A percentile compares a stretch with the other conserved stretches of the same genome.
These are phyloP conservation scores for Lampris megalopsis DNA, from an alignment of 2,113 vertebrate genomes.

Conservation along the genomic window DNA sequence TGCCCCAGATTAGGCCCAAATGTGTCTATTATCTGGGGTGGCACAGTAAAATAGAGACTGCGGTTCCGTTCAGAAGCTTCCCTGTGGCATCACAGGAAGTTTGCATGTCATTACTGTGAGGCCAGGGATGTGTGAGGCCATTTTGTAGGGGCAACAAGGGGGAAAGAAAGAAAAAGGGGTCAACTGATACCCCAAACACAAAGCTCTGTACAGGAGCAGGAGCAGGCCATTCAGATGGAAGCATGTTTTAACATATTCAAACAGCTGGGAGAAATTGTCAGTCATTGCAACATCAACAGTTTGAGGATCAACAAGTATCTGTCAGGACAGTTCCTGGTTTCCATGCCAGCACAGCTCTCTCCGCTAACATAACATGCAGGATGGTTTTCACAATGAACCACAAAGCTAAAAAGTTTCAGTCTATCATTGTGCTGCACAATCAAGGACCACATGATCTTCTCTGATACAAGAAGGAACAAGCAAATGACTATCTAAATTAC, in stretches of 20 bases:
- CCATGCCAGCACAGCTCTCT: constrained; percentile 26
- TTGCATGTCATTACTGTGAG: constrained; percentile 78
- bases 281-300: constrained; percentile 66
- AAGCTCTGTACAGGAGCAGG: constrained; percentile 50
- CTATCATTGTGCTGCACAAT: constrained; percentile 36
- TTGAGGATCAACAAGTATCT: constrained; percentile 69
- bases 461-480: background rate
- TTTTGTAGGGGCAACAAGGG: constrained; percentile 54
- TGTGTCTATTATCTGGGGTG: too few species aligned
- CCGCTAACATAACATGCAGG: constrained; percentile 49
- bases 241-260: constrained; percentile 66
- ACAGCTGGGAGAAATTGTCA: constrained; percentile 71
- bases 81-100: constrained; percentile 62
- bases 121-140: constrained; percentile 67
- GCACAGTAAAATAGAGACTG: constrained; percentile 55
- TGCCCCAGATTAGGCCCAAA: too few species aligned
- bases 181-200: constrained; percentile 57
- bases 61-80: constrained; percentile 53
- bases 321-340: constrained; percentile 54
- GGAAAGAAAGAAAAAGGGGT: constrained; percentile 1
- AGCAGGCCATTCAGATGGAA: constrained; percentile 64
- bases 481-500: constrained; percentile 17
- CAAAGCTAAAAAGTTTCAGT: constrained; percentile 51
- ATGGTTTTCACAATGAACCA: constrained; percentile 45
- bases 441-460: background rate